Base-by-base conservation (phyloP, 2,888 invertebrate genomes). In the Cyclophora punctaria region DNA sequence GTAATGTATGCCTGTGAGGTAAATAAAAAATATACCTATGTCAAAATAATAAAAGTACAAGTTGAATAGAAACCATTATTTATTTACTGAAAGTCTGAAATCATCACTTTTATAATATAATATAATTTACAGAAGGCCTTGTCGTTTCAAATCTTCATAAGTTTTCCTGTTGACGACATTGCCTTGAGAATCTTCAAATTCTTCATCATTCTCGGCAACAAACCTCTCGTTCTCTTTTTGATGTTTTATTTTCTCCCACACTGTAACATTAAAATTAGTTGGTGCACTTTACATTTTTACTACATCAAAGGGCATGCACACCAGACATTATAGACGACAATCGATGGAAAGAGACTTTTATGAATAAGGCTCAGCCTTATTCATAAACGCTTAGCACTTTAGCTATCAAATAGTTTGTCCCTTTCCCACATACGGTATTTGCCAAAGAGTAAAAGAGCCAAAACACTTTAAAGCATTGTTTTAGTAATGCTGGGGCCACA, bases 101-200 rank as follows among this genome's bases (percentile, higher is more conserved):
- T 43, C 42, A 2, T 43, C 4, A 3, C 5, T 20, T 44, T 34
- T 20, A 20, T 20, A 20, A 20, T 20, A 20, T 20, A 1, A 20
- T 20, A 20, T 34, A 51, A 48, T 59, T 91, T 92, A 99, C 56
- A 99, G 90, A 55, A 99, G 91, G 47, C 99, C 99, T 88, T 99
- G 99, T 73, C 99, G 90, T 81, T 99, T 99, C 64, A 99, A 92
- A 91, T 99, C 99, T 78, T 99, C 99, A 70, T 94, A 99, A 0
- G 98, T 99, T 80, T 99, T 99, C 59, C 97, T 93, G 83, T 97
- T 99, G 2, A 99, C 98, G 7, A 99, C 99, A 89, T 99, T 99
- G 7, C 99, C 99, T 64, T 94, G 92, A 0, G 98, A 98, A 89
- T 99, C 99, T 86, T 99, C 99, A 83, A 95, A 99, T 73, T 99